Conservation (phyloP, 1,140 invertebrate species). For the Caenorhabditis inopinata region DNA sequence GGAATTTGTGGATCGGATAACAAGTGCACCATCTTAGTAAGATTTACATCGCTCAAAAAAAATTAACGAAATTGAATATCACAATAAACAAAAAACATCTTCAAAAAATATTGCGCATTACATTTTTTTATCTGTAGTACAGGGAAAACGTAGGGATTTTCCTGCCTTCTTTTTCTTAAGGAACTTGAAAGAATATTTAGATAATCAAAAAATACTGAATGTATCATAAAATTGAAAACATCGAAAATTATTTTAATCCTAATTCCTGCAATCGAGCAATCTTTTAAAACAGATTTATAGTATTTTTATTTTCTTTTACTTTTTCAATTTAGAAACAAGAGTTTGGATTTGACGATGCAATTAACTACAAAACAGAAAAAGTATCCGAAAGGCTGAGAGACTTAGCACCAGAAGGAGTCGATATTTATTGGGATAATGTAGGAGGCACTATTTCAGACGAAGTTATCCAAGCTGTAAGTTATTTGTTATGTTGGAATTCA, state of each 20-base stretch:
- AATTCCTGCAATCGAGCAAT: no score
- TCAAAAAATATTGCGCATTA: no score
- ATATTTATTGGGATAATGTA: constrained; percentile 19
- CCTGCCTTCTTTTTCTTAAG: no score
- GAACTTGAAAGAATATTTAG: no score
- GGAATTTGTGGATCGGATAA: constrained; percentile 15
- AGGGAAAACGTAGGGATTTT: no score
- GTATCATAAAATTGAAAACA: no score
- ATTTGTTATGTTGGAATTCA: background rate
- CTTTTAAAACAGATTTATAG: no score
- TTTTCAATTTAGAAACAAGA: background rate
- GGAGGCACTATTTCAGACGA: background rate
- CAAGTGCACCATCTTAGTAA: background rate
- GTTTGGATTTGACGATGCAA: background rate
- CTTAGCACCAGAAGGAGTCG: background rate
- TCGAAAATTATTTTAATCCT: no score
- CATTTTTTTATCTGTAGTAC: no score
- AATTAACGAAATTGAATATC: background rate
- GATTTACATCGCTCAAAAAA: background rate
- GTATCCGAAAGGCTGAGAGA: background rate
- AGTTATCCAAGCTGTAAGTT: background rate
- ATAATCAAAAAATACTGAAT: no score
- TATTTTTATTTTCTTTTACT: no score
- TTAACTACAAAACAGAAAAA: constrained; percentile 17
- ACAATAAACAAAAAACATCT: background rate